Conservation (phyloP, 2,797 vertebrate species). For the Danio tinwini region DNA sequence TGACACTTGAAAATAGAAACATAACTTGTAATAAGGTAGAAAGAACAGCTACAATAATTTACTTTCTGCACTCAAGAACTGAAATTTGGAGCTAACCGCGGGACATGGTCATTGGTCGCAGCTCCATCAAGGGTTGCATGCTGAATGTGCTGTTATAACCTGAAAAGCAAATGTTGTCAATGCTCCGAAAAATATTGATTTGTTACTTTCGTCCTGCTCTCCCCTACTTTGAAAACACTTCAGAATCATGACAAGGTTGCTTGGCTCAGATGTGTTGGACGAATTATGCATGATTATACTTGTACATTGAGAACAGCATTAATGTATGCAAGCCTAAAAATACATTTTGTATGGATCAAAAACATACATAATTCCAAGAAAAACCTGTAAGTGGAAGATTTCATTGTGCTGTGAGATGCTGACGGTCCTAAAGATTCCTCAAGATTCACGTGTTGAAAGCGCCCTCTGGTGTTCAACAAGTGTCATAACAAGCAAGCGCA, state of each 20-base stretch:
- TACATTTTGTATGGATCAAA: not conserved
- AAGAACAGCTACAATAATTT: too few relatives aligned
- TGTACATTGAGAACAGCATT: not conserved
- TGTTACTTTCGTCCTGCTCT: too few relatives aligned
- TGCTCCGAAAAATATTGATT: too few relatives aligned
- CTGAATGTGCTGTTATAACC: too few relatives aligned
- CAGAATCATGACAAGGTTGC: not conserved
- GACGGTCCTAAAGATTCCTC: not conserved
- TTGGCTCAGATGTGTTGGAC: not conserved
- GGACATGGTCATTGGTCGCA: too few relatives aligned
- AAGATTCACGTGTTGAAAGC: constrained; percentile 28
- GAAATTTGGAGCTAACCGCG: too few relatives aligned
- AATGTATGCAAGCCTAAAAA: not conserved
- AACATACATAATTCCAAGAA: not conserved
- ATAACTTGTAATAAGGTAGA: too few relatives aligned
- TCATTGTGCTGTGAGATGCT: not conserved
- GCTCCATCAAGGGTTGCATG: too few relatives aligned
- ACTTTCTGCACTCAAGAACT: too few relatives aligned
- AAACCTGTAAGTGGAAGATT: not conserved
- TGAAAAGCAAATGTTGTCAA: too few relatives aligned
- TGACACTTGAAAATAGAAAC: too few relatives aligned
- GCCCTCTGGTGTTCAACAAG: constrained; percentile 56
- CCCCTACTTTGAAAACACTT: not conserved
- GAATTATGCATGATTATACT: not conserved
- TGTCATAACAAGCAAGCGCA: constrained; percentile 9